These are phyloP conservation scores for Drosophila obscura DNA, from an alignment of 1,140 invertebrate genomes.

Conservation along the genomic window DNA sequence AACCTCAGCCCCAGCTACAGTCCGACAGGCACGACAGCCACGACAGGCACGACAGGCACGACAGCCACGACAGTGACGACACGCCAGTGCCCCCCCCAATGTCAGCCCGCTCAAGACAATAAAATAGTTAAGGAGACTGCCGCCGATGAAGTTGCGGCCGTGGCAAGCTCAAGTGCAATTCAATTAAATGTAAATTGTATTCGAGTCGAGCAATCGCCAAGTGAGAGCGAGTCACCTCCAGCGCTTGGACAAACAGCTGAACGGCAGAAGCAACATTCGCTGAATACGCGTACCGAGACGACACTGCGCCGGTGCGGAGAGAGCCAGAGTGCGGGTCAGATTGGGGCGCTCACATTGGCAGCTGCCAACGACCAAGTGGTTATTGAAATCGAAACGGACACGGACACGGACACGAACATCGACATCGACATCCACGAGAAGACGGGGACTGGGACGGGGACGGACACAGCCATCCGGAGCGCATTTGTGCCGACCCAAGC, in stretches of 20 bases:
- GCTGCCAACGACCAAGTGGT: constrained; percentile 52
- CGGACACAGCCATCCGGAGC: constrained; percentile 33
- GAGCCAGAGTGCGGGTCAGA: constrained; percentile 3
- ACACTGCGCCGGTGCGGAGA: constrained; percentile 56
- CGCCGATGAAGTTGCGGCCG: constrained; percentile 23
- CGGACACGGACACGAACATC: constrained; percentile 4
- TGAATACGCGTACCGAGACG: constrained; percentile 50
- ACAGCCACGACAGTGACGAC: background rate
- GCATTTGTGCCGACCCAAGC: constrained; percentile 57
- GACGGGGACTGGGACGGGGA: background rate
- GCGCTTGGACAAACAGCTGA: constrained; percentile 44
- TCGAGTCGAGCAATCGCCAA: constrained; percentile 46
- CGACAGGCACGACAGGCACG: no score
- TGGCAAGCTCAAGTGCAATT: constrained; percentile 62
- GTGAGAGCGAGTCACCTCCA: constrained; percentile 39
- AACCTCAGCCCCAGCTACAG: background rate
- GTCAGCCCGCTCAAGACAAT: constrained; percentile 43
- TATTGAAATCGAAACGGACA: constrained; percentile 69
- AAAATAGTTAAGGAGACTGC: constrained; percentile 38
- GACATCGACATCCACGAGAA: constrained; percentile 1
- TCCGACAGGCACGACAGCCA: background rate
- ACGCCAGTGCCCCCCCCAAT: constrained; percentile 14
- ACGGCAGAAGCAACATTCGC: constrained; percentile 38
- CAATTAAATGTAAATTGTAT: constrained; percentile 65
- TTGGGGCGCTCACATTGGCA: constrained; percentile 27